These are phyloP conservation scores for Ommatoiulus sabulosus DNA, from an alignment of 2,888 invertebrate genomes.

Conservation along the genomic window DNA sequence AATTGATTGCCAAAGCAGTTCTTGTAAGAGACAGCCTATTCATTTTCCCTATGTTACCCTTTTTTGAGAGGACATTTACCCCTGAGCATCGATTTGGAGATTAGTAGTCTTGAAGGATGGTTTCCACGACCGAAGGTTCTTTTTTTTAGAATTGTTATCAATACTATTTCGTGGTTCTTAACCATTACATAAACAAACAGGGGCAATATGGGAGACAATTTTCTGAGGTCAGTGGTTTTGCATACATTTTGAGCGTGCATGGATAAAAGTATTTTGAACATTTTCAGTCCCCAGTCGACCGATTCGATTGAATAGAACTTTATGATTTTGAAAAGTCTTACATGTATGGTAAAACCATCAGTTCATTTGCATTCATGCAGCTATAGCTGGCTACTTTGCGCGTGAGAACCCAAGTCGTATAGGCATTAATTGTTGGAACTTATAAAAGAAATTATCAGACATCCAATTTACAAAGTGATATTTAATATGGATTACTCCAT, in stretches of 20 bases:
- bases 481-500: neutral
- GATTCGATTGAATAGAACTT: no score
- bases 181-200: neutral
- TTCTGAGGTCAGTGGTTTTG: neutral
- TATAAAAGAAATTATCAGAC: neutral
- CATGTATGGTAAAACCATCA: no score
- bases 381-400: no score
- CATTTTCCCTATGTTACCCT: neutral
- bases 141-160: neutral
- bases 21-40: neutral
- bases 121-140: neutral
- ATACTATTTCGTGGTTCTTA: neutral
- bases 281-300: no score
- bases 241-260: neutral
- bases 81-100: neutral
- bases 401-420: no score
- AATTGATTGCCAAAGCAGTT: neutral
- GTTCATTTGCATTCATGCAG: no score
- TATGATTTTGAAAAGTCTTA: no score
- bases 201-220: neutral
- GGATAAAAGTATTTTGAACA: neutral
- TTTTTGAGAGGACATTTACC: slow-evolving; percentile 6
- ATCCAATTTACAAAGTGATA: neutral
- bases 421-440: neutral
- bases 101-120: neutral